Base-by-base conservation (phyloP, 1,140 invertebrate genomes). In the Caenorhabditis briggsae region DNA sequence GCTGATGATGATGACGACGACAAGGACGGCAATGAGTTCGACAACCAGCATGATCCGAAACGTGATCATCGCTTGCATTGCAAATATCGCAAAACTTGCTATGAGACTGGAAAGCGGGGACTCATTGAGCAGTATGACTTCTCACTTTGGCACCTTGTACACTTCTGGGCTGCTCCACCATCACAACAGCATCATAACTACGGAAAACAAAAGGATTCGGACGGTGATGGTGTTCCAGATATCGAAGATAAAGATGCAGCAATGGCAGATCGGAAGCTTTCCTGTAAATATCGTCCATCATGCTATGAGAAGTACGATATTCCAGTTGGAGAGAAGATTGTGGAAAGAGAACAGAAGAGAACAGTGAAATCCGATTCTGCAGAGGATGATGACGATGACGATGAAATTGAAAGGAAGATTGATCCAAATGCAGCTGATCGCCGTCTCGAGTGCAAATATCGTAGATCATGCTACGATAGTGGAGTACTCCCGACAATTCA, bases 81-180 rank as follows among this genome's bases (percentile, higher is more conserved):
- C 82, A 89, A 90, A 70, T 90, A 90, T 70, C 87, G 89, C 0
- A 90, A 90, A 50, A 70, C 82, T 3, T 90, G 89, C 56, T 90
- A 90, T 85, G 89, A 90, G 56, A 88, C 87, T 12, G 87, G 89
- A 48, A 61, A 84, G 48, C 20, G 48, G n/a, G 84, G 84, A 64
- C 46, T 86, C 7, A 85, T 85, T 41, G 46, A 86, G 33, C 33
- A 50, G 43, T 74, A 50, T 59, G n/a, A 64, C 41, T 43, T 56
- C 61, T 64, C 70, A n/a, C n/a, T 87, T 61, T 58, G 50, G 53
- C 82, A 78, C 20, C 16, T 84, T 78, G 18, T 50, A 18, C 61
- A 84, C 25, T 78, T 78, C 20, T 78, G 50, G 65, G 65, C 84
- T 12, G 70, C 70, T 9, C 70, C 70, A 5, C 70, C 70, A 50